Percentiles rank a stretch among this genome's conserved stretches.
These are phyloP conservation scores for Acleris literana DNA, from an alignment of 2,888 invertebrate species.

Conservation along the genomic window DNA sequence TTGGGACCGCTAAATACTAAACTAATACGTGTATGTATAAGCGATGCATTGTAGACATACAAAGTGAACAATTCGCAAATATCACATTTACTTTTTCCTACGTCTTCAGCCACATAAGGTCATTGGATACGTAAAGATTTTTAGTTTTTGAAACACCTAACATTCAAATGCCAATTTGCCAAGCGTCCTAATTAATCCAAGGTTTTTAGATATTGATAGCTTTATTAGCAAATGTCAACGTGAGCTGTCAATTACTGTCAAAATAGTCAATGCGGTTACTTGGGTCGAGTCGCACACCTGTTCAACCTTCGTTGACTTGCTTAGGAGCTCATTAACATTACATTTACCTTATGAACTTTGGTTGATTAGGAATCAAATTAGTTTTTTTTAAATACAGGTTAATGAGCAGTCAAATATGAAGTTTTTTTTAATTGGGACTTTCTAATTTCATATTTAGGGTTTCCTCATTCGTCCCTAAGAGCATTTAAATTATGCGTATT, in stretches of 20 bases:
- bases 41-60: no score
- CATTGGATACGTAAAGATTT: neutral
- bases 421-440: no score
- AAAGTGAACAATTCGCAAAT: no score
- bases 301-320: conserved; percentile 29
- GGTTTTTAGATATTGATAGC: conserved; percentile 24
- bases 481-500: no score
- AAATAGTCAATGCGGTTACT: conserved; percentile 15
- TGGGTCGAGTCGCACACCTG: conserved; percentile 26
- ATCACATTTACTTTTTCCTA: no score
- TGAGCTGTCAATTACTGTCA: conserved; percentile 32
- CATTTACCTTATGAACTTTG: conserved; percentile 14
- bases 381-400: conserved; percentile 13
- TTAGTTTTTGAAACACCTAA: conserved; percentile 4
- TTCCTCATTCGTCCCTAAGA: no score
- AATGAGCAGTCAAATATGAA: conserved; percentile 1
- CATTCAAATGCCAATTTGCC: conserved; percentile 8
- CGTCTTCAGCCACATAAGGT: no score
- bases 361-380: conserved; percentile 26
- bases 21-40: no score
- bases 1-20: no score
- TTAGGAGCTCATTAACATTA: conserved; percentile 24
- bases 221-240: conserved; percentile 28
- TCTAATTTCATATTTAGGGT: no score
- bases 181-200: conserved; percentile 8